phyloP scores from a whole-genome alignment of 2,113 vertebrate species.

The Charina bottae region DNA sequence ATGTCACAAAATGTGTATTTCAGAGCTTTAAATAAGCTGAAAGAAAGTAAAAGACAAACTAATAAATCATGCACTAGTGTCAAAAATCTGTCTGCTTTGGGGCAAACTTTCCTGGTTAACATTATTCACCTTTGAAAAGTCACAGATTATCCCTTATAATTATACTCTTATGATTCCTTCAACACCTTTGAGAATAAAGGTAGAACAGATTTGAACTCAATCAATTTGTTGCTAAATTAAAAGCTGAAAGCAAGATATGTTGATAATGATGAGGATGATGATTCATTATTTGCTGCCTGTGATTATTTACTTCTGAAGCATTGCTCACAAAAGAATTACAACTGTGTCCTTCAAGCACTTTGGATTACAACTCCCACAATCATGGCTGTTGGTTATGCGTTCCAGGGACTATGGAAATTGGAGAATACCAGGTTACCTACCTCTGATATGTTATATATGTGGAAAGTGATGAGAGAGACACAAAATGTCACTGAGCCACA shows the following conservation, averaged over 20 bases:
- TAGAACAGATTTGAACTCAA: constrained; percentile 16
- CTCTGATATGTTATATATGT: background rate
- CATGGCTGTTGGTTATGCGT: background rate
- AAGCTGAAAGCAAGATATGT: constrained; percentile 5
- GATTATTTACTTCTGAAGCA: background rate
- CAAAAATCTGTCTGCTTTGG: background rate
- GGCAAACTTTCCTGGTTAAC: constrained; percentile 37
- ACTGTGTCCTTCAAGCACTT: background rate
- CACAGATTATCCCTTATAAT: constrained; percentile 40
- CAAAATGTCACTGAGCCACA: background rate
- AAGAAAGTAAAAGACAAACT: constrained; percentile 15
- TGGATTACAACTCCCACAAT: background rate
- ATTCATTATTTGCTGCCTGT: background rate
- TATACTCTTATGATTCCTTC: constrained; percentile 38
- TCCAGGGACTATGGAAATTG: background rate
- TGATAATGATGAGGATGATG: background rate
- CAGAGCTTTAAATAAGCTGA: constrained; percentile 48
- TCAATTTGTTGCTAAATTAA: background rate
- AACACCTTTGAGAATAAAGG: constrained; percentile 14
- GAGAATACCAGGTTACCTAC: background rate
- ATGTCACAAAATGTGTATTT: constrained; percentile 48
- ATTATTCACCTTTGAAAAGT: constrained; percentile 49
- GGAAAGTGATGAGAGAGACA: background rate
- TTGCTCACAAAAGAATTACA: background rate
- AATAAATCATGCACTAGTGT: constrained; percentile 47